A percentile compares a stretch with the other conserved stretches of the same genome.
Evolutionary conservation across 2,797 vertebrate species (phyloP).

Genomic region (Scarus forsteni): DNA sequence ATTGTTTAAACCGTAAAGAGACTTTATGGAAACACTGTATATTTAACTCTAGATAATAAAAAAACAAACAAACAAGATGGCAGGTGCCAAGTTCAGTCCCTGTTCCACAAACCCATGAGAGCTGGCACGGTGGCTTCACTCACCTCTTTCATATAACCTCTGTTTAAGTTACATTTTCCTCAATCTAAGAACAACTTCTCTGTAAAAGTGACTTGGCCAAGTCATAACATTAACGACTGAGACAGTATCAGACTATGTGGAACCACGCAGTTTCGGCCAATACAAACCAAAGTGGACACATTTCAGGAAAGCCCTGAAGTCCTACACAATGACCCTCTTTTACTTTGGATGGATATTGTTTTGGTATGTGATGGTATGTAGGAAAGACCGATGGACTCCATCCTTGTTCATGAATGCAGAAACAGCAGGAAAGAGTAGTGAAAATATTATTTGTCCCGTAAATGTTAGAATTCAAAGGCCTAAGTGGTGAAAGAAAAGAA

Average conservation of each 20-base stretch:
- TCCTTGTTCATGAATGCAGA: slow-evolving; percentile 57
- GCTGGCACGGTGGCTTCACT: neutral
- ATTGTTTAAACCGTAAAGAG: too few species aligned
- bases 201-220: slow-evolving; percentile 23
- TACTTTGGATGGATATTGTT: slow-evolving; percentile 60
- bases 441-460: slow-evolving; percentile 72
- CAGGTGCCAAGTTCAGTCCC: too few species aligned
- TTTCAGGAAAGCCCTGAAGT: slow-evolving; percentile 41
- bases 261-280: slow-evolving; percentile 32
- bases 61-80: too few species aligned
- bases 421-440: slow-evolving; percentile 41
- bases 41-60: too few species aligned
- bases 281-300: slow-evolving; percentile 27
- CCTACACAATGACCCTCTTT: slow-evolving; percentile 63
- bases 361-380: slow-evolving; percentile 59
- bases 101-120: neutral
- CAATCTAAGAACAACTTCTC: slow-evolving; percentile 16
- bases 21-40: too few species aligned
- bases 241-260: slow-evolving; percentile 33
- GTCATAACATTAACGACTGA: slow-evolving; percentile 40
- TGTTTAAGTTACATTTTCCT: neutral
- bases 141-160: neutral
- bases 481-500: slow-evolving; percentile 43
- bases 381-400: slow-evolving; percentile 39
- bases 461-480: slow-evolving; percentile 62